Evolutionary conservation across 2,113 vertebrate species (phyloP), one percentile per base, ranked within the genome.

Genomic region (Furnarius figulus): DNA sequence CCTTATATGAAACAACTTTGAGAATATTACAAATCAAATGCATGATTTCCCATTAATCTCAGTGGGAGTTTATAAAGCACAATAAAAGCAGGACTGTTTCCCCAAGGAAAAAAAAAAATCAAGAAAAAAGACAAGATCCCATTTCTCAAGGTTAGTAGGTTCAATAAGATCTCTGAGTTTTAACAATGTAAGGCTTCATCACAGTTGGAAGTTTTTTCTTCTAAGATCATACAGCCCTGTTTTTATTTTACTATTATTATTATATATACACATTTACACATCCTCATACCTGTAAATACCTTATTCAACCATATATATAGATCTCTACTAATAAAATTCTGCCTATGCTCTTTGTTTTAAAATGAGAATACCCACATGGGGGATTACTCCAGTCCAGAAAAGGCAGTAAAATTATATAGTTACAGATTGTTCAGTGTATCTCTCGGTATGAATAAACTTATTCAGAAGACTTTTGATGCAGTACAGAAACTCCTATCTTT

Each of bases 391-490:
- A 86, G 52, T 24, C 50, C 18, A 89, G 73, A 71, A 93, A 72
- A 87, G 18, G 70, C 56, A 95, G 56, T 95, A 95, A 95, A 97
- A 87, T 91, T 75, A 56, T 71, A 74, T 16, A 59, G 76, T 72
- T 85, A 71, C 47, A 95, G 61, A 53, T 9, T 19, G 53, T 63
- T 89, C 85, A 75, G 37, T n/a, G 25, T 24, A 95, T 80, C 85
- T 92, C 90, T 46, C 58, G 55, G 39, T 83, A 66, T 39, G 23
- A 56, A 77, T 73, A 74, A 93, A 84, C 37, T 86, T 74, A 91
- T 78, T 87, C 55, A 63, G 77, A 75, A 49, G 65, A 75, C 23
- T 74, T 53, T 8, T 75, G 11, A 68, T 87, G 50, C n/a, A 16
- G 37, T 61, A 80, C 33, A 81, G 42, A 90, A 90, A 42, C 21